Base-by-base conservation (phyloP, 2,113 vertebrate species). In the Muscicapa adusta region DNA sequence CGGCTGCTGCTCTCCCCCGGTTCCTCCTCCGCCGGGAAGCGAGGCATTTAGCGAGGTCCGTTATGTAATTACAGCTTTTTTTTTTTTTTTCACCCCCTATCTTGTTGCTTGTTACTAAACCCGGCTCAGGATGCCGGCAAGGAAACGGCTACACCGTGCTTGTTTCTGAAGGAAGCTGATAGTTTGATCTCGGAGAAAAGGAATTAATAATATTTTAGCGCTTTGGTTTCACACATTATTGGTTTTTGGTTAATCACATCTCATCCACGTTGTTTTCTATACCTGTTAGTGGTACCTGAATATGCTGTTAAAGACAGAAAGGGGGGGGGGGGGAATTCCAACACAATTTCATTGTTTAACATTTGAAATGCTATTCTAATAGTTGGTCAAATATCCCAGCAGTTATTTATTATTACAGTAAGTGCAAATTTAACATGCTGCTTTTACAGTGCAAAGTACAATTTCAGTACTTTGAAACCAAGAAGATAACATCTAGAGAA, bases 21-120 rank as follows among this genome's bases (percentile, higher is more conserved):
- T 43, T 50, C 33, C n/a, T 76, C 5, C 11, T 47, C n/a, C 36
- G 14, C 26, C 1, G 29, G 31, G 23, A 57, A 74, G 36, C 1
- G 13, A 78, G 73, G 79, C 42, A 14, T 85, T 85, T 72, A 51
- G 57, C 26, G 29, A 51, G 24, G 24, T 81, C 73, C 67, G 19
- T 91, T 93, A 88, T 60, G 57, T 65, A 91, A 91, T 91, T 84
- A 72, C 9, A 18, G 38, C 43, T 79, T 43, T 71, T 75, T 70
- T n/a, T 79, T 43, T 71, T 75, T 36, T 24, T 9, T 1, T 9
- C 1, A 2, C 2, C 1, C 31, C 26, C 13, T 62, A 36, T 13
- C 33, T 75, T 45, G 6, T 56, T 54, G 17, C 73, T 51, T 92
- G 26, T 84, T 75, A 9, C 36, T 94, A 62, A 79, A 60, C 29